Conservation (phyloP, 2,113 vertebrate species). For the Eidolon helvum region DNA sequence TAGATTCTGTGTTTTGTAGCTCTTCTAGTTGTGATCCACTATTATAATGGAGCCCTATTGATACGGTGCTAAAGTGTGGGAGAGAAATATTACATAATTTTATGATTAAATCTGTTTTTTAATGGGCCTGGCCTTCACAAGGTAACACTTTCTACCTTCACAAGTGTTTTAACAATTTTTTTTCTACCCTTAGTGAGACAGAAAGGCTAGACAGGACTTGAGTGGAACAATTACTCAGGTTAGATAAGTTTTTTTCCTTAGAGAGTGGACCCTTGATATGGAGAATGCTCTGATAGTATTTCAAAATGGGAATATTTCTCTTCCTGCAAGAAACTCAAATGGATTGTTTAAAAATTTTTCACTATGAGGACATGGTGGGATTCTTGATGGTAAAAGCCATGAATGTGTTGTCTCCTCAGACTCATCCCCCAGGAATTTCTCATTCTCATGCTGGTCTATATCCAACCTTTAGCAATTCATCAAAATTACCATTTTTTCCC, state of each 20-base stretch:
- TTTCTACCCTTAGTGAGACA: not conserved
- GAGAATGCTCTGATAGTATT: not conserved
- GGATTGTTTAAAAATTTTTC: not conserved
- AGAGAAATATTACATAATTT: not conserved
- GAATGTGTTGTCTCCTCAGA: not conserved
- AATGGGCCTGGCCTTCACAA: rapidly evolving
- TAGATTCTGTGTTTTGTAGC: not conserved
- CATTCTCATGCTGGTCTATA: not conserved
- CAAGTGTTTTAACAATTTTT: not conserved
- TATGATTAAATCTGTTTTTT: not conserved
- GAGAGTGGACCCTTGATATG: not conserved
- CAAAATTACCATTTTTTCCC: not conserved
- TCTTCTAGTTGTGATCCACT: not conserved
- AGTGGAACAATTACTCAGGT: not conserved
- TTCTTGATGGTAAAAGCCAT: not conserved
- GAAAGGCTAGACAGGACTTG: not conserved
- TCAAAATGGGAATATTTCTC: not conserved
- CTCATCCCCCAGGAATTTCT: not conserved
- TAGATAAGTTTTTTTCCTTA: not conserved
- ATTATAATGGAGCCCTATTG: not conserved
- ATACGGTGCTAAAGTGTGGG: not conserved
- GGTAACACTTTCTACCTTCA: not conserved
- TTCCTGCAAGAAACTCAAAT: not conserved
- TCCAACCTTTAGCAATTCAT: not conserved
- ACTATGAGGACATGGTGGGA: not conserved